phyloP scores from a whole-genome alignment of 23 tunicate genomes.

The Ascidia mentula region DNA sequence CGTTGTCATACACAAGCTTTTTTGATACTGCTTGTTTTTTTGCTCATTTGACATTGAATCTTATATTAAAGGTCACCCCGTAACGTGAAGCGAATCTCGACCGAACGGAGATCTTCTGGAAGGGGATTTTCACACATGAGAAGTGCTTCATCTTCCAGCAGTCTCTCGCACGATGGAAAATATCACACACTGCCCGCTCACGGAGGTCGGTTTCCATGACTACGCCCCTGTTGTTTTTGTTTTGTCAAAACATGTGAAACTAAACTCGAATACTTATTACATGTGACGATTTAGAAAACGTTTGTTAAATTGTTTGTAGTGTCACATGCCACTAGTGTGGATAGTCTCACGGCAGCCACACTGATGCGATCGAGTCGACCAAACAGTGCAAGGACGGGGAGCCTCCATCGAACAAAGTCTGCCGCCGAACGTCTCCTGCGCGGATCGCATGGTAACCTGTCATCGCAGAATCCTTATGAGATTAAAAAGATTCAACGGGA shows the following conservation, averaged over 20 bases:
- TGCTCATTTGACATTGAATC: no score
- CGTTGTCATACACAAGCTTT: no score
- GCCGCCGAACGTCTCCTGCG: slow-evolving; percentile 78
- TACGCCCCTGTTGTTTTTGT: no score
- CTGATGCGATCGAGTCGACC: slow-evolving; percentile 58
- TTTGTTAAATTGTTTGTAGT: no score
- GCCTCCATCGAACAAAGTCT: slow-evolving; percentile 79
- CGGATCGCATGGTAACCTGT: slow-evolving; percentile 48
- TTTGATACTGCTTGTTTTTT: no score
- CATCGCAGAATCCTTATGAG: slow-evolving; percentile 58
- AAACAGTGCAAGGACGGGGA: slow-evolving; percentile 26
- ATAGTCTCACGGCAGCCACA: slow-evolving; percentile 74
- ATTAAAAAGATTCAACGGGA: slow-evolving; percentile 72
- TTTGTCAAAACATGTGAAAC: no score
- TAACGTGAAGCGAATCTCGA: slow-evolving; percentile 49
- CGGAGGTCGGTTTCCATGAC: slow-evolving; percentile 44
- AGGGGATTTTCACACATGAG: slow-evolving; percentile 33
- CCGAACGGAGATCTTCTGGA: slow-evolving; percentile 40
- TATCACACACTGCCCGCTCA: slow-evolving; percentile 67
- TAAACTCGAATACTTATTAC: no score
- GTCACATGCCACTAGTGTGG: slow-evolving; percentile 62
- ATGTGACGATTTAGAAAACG: no score
- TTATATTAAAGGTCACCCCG: slow-evolving; percentile 47
- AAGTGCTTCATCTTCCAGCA: slow-evolving; percentile 40
- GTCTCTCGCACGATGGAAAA: slow-evolving; percentile 52